These are phyloP conservation scores for Drosophila prostipennis DNA, from an alignment of 2,888 invertebrate species.

Conservation along the genomic window DNA sequence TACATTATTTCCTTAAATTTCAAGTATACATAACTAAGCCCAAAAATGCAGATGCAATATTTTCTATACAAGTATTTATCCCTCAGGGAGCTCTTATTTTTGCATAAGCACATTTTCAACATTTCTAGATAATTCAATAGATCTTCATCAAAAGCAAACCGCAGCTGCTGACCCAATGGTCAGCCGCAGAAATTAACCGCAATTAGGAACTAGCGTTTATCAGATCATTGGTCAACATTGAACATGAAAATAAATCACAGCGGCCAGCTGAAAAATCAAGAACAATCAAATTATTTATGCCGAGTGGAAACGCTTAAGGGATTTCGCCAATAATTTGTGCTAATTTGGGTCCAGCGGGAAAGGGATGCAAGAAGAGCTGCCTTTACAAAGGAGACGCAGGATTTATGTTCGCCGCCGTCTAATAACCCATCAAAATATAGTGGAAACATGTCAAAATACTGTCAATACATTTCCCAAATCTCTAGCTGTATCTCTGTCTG, in stretches of 20 bases:
- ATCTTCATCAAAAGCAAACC: conserved; percentile 42
- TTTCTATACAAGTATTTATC: no score
- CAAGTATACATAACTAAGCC: no score
- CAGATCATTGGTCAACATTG: conserved; percentile 39
- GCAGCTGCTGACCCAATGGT: conserved; percentile 48
- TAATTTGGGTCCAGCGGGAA: conserved; percentile 73
- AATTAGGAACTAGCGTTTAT: conserved; percentile 41
- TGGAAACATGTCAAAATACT: conserved; percentile 74
- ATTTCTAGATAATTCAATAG: not conserved
- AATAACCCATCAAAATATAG: conserved; percentile 59
- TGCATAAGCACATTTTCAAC: conserved; percentile 16
- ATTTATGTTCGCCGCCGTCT: conserved; percentile 46
- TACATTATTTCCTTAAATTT: no score
- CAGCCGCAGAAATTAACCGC: conserved; percentile 43
- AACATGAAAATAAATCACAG: conserved; percentile 18
- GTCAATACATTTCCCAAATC: conserved; percentile 56
- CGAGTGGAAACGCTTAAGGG: conserved; percentile 44
- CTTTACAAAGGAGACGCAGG: conserved; percentile 9
- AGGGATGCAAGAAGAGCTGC: not conserved
- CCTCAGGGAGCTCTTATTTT: conserved; percentile 22
- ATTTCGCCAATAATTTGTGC: conserved; percentile 73
- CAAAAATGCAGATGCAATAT: no score
- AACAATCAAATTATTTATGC: conserved; percentile 24
- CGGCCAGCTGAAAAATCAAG: conserved; percentile 47
- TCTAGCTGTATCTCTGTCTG: conserved; percentile 28